Percentiles rank a stretch among this genome's conserved stretches.
phyloP scores from a whole-genome alignment of 2,797 vertebrate genomes.

The Cossypha dichroa region DNA sequence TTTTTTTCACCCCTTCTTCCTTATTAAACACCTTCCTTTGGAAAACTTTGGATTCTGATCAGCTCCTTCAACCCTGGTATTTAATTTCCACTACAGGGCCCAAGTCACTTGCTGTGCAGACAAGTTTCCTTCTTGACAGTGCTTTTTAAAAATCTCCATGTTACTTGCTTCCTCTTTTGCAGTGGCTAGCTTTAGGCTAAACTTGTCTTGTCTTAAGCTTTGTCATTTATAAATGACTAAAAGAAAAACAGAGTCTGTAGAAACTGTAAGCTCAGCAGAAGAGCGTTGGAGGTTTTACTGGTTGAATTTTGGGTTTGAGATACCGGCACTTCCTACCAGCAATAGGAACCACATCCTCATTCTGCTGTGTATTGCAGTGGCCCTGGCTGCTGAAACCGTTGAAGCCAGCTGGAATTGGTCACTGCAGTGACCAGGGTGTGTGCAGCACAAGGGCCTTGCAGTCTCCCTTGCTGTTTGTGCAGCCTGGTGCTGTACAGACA shows the following conservation, averaged over 20 bases:
- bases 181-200: not conserved
- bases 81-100: not conserved
- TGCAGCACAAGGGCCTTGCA: rapidly evolving
- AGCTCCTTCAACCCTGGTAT: not conserved
- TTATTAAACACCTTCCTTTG: not conserved
- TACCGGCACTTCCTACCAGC: not conserved
- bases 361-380: not conserved
- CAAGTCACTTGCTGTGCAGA: not conserved
- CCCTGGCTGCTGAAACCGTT: not conserved
- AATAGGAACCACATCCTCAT: not conserved
- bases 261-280: conserved; percentile 22
- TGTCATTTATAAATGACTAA: not conserved
- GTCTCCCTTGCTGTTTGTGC: rapidly evolving
- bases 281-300: not conserved
- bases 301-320: not conserved
- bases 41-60: not conserved
- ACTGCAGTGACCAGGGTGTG: rapidly evolving
- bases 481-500: not conserved
- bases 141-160: not conserved
- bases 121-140: not conserved
- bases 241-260: not conserved
- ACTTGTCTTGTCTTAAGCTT: not conserved
- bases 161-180: not conserved
- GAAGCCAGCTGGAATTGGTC: not conserved
- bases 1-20: not conserved